Evolutionary conservation across 1,140 invertebrate species (phyloP).

Genomic region (Megathymus violae): DNA sequence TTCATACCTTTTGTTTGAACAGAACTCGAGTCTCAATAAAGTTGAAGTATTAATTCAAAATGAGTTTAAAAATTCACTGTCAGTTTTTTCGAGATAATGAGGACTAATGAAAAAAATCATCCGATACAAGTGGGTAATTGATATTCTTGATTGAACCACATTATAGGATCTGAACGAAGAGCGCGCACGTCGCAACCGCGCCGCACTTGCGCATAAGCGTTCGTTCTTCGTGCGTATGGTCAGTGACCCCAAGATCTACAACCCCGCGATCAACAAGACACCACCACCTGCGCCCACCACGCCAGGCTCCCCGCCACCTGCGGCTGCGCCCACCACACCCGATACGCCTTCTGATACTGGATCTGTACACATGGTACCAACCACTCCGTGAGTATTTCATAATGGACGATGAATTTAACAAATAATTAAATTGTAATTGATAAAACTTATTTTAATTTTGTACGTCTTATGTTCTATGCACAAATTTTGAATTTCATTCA

Average conservation of each 20-base stretch:
- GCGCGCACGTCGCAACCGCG: constrained; percentile 72
- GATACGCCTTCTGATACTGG: constrained; percentile 67
- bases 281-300: constrained; percentile 87
- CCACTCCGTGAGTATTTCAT: constrained; percentile 63
- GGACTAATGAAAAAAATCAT: too few relatives aligned
- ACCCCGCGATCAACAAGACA: constrained; percentile 92
- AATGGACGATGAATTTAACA: too few relatives aligned
- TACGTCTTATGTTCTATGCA: too few relatives aligned
- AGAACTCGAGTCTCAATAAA: too few relatives aligned
- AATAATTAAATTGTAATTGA: too few relatives aligned
- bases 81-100: too few relatives aligned
- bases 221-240: constrained; percentile 99
- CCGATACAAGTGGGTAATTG: too few relatives aligned
- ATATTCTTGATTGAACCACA: neutral
- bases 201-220: constrained; percentile 93
- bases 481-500: too few relatives aligned
- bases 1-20: too few relatives aligned
- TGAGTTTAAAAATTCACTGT: too few relatives aligned
- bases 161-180: constrained; percentile 74
- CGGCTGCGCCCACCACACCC: constrained; percentile 64
- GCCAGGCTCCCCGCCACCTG: constrained; percentile 84
- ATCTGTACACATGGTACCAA: constrained; percentile 47
- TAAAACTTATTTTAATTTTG: too few relatives aligned
- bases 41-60: too few relatives aligned
- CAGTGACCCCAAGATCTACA: constrained; percentile 97